phyloP scores from a whole-genome alignment of 2,797 vertebrate species.

The Sternarchorhynchus goeldii region DNA sequence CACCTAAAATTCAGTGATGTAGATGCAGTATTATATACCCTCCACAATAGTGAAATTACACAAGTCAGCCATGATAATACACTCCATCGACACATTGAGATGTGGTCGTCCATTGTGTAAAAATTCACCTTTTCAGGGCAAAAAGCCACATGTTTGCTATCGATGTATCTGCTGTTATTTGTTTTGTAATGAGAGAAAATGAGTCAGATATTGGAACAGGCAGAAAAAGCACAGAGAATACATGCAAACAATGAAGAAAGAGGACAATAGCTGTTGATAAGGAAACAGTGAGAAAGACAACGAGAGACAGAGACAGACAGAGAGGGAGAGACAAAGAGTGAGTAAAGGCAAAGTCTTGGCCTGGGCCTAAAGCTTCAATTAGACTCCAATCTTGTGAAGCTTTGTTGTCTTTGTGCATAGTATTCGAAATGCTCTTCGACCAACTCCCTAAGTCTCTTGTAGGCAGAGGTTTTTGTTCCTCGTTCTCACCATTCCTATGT shows the following conservation, averaged over 20 bases:
- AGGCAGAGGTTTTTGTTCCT: constrained; percentile 8
- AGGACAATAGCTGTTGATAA: constrained; percentile 50
- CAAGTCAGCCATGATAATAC: not conserved
- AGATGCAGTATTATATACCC: not conserved
- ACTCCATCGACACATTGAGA: constrained; percentile 37
- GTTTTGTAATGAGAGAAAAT: not conserved
- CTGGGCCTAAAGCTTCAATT: constrained; percentile 68
- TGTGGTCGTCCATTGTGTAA: constrained; percentile 22
- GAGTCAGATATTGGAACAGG: not conserved
- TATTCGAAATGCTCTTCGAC: constrained; percentile 77
- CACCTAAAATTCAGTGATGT: not conserved
- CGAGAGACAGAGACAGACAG: constrained; percentile 23
- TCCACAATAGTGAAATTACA: not conserved
- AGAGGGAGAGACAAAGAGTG: constrained; percentile 69
- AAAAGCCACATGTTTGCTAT: constrained; percentile 47
- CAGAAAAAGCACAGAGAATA: constrained; percentile 18
- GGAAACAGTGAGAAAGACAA: not conserved
- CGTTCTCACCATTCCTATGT: constrained; percentile 30
- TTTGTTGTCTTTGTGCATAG: constrained; percentile 74
- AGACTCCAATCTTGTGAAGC: constrained; percentile 74
- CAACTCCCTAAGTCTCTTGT: constrained; percentile 41
- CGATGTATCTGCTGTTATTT: constrained; percentile 38
- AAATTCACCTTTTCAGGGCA: constrained; percentile 40
- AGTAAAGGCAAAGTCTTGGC: constrained; percentile 55
- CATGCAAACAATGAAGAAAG: constrained; percentile 62